phyloP scores from a whole-genome alignment of 35 echinoderm and acorn worm species.

The Holothuria glaberrima region DNA sequence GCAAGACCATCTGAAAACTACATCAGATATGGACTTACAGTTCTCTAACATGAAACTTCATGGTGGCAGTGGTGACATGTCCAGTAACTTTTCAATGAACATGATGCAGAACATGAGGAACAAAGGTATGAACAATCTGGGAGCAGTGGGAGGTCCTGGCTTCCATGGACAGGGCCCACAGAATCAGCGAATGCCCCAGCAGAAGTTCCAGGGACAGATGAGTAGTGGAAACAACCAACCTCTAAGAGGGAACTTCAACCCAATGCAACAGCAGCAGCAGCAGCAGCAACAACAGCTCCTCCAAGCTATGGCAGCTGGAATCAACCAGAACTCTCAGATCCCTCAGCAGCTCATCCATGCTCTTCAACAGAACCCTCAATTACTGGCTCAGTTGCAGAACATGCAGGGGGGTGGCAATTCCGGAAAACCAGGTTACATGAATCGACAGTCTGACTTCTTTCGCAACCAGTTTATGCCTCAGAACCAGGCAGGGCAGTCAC shows the following conservation, averaged over 20 bases:
- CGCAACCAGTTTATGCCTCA: constrained; percentile 53
- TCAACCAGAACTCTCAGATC: constrained; percentile 27
- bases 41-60: constrained; percentile 34
- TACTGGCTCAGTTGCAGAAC: constrained; percentile 73
- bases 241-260: constrained; percentile 63
- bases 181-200: constrained; percentile 44
- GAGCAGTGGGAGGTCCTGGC: constrained; percentile 31
- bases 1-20: constrained; percentile 11
- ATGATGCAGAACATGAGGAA: constrained; percentile 54
- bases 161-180: constrained; percentile 49
- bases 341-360: constrained; percentile 72
- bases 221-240: constrained; percentile 65
- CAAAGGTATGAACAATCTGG: constrained; percentile 52
- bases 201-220: constrained; percentile 47
- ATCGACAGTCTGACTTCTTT: constrained; percentile 37
- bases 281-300: constrained; percentile 72
- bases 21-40: constrained; percentile 4
- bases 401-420: constrained; percentile 60
- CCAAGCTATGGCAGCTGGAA: neutral
- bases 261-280: constrained; percentile 75
- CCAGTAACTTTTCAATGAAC: constrained; percentile 31
- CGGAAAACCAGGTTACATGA: constrained; percentile 33
- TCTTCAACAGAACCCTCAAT: constrained; percentile 73
- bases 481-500: constrained; percentile 78
- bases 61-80: constrained; percentile 16